These are phyloP conservation scores for Rhamnusium bicolor DNA, from an alignment of 2,888 invertebrate genomes.

Conservation along the genomic window DNA sequence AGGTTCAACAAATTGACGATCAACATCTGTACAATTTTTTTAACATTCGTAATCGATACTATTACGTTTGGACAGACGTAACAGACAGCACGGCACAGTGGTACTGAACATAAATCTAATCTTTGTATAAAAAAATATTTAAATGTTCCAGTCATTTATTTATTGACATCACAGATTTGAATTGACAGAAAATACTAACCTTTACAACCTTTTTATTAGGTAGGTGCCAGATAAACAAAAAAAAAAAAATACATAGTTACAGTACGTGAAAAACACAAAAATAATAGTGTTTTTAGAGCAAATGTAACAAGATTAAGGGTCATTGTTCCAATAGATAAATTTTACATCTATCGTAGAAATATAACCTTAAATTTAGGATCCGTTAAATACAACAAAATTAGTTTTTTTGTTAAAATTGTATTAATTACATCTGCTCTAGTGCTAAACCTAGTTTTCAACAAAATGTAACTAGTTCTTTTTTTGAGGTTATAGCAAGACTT, in stretches of 20 bases:
- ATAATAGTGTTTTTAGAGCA: slow-evolving; percentile 32
- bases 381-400: neutral
- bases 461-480: slow-evolving; percentile 28
- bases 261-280: slow-evolving; percentile 35
- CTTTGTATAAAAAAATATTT: slow-evolving; percentile 1
- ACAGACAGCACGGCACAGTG: no score
- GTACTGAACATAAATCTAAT: no score
- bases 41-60: no score
- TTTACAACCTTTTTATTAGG: slow-evolving; percentile 63
- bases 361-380: neutral
- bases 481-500: slow-evolving; percentile 38
- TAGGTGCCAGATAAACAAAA: slow-evolving; percentile 50
- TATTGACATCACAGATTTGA: slow-evolving; percentile 70
- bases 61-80: no score
- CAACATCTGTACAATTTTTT: no score
- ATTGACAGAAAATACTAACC: slow-evolving; percentile 69
- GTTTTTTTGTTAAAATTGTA: neutral
- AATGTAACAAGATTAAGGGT: neutral
- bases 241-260: slow-evolving; percentile 48
- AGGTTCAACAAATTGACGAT: no score
- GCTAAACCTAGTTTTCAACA: slow-evolving; percentile 3
- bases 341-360: neutral
- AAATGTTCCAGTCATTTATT: slow-evolving; percentile 49
- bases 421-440: slow-evolving; percentile 12
- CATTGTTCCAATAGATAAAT: neutral